Evolutionary conservation across 2,797 vertebrate species (phyloP), one percentile per base, ranked within the genome.

Genomic region (Lacerta viridis): DNA sequence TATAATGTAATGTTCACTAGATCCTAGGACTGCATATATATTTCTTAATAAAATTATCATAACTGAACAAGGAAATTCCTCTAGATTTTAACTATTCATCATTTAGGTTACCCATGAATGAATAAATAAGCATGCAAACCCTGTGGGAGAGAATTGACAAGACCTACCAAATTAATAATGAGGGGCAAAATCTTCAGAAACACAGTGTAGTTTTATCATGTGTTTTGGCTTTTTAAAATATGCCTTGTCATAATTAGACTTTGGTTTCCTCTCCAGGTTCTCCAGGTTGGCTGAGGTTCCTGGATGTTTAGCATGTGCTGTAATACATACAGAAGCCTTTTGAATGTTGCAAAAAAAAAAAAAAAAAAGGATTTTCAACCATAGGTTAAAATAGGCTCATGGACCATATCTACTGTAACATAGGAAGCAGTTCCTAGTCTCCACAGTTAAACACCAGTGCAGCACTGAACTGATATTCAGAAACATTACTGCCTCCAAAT

Each of bases 21-120:
- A 29, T 90, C 92, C 93, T 79, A 93, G 36, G 11, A 88, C 72
- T 43, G 59, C 55, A 61, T 5, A 36, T 61, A 29, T 39, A 55
- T 41, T 80, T 59, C 66, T 71, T 61, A 77, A 84, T 85, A 92
- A 88, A 72, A 88, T 76, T 88, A 88, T 68, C 46, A 55, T 20
- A 39, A 72, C 27, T 17, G 17, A 39, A 36, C 61, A 78, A 78
- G 75, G 41, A 83, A 80, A 90, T 78, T 84, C 85, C 7, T 94
- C 33, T 18, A 55, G 50, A 4, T 68, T 89, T 55, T 91, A 91
- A 90, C 87, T 87, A 80, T 29, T 75, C 85, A 18, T 50, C 84
- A 66, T 33, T 39, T 87, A 89, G 80, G 27, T 69, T 43, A 11
- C 27, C 29, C 5, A 75, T 83, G 66, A 29, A 50, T 69, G 23